Evolutionary conservation across 2,888 invertebrate species (phyloP), one percentile per base, ranked within the genome.

Genomic region (Bruchidius siliquastri): DNA sequence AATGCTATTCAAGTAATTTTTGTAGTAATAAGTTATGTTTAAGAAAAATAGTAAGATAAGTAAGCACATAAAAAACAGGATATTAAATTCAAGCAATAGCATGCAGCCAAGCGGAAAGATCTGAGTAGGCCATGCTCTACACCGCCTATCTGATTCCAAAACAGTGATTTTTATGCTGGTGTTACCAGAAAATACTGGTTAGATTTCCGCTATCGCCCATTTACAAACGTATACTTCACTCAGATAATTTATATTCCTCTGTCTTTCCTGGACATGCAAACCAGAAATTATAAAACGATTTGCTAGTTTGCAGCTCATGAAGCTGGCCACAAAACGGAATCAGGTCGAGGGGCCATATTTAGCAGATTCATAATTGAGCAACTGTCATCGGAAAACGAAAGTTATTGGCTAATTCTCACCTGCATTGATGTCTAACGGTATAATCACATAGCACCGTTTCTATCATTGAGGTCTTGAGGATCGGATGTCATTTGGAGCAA

Each of bases 361-460:
- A 49, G 49, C 49, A 8, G 6, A 49, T 49, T 49, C 13, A 49
- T 49, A 49, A 49, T 13, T 49, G 49, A 49, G 13, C 8, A 22
- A 71, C 75, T 78, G 75, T 75, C 78, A 78, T 73, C 70, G 71
- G 75, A 77, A 78, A 78, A 72, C 72, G 77, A 77, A 79, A 76
- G 78, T 76, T 76, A 78, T 78, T 68, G 68, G 76, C 73, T 74
- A 78, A 76, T 79, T 83, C 82, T 81, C 82, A 84, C 82, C 84
- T 84, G 84, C 84, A 84, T 83, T 82, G 82, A 83, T 82, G 81
- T 82, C 80, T 83, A 80, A 81, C 79, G 80, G 76, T 80, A 79
- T 80, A 80, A 81, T 84, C 83, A 83, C 83, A 83, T 84, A 81
- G 81, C 82, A 81, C 83, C 80, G 80, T 81, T 81, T 83, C 80